A percentile compares a stretch with the other conserved stretches of the same genome.
Conservation (phyloP, 2,797 vertebrate species). For the Lateolabrax maculatus region DNA sequence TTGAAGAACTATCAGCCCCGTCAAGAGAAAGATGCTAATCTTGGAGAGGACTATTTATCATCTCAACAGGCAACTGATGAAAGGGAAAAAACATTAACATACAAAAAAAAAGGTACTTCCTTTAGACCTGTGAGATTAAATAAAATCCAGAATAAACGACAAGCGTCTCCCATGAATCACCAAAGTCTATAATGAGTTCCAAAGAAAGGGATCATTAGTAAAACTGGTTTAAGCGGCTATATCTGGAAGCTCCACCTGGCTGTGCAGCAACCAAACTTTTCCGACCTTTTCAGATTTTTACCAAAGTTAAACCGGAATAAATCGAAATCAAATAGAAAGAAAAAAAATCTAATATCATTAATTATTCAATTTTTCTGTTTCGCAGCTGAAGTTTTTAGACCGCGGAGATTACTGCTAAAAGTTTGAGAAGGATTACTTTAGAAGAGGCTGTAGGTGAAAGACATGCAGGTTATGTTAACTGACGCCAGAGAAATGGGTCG, state of each 20-base stretch:
- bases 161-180: conserved; percentile 19
- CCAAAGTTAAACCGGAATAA: background rate
- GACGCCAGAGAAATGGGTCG: background rate
- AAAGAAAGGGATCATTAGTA: conserved; percentile 15
- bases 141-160: conserved; percentile 23
- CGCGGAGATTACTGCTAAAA: background rate
- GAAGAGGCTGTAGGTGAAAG: background rate
- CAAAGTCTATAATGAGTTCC: conserved; percentile 25
- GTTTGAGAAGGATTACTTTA: background rate
- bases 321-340: too few species aligned
- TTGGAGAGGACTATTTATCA: conserved; percentile 51
- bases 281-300: background rate
- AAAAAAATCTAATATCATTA: background rate
- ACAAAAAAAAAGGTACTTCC: conserved; percentile 23
- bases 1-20: conserved; percentile 46
- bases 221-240: conserved; percentile 13
- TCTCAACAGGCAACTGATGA: conserved; percentile 46
- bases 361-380: background rate
- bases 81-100: conserved; percentile 16
- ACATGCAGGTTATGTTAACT: background rate
- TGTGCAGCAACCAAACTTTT: conserved; percentile 9
- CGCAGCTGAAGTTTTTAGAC: background rate
- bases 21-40: conserved; percentile 56
- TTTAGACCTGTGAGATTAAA: conserved; percentile 41
- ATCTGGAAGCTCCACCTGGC: conserved; percentile 12